A percentile compares a stretch with the other conserved stretches of the same genome.
phyloP scores from a whole-genome alignment of 2,888 invertebrate genomes.

The Cantharis rustica region DNA sequence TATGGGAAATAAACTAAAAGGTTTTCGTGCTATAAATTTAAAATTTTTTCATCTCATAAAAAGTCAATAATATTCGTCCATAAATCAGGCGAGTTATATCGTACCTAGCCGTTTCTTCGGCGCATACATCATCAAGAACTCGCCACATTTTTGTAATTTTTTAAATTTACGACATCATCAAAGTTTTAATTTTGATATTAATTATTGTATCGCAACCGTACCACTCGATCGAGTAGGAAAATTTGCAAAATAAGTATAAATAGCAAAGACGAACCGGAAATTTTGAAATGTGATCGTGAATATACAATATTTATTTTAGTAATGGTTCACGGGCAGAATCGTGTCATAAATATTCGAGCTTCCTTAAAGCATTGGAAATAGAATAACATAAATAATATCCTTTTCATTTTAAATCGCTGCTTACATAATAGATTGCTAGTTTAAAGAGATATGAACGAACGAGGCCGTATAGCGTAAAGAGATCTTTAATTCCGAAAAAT shows the following conservation, averaged over 20 bases:
- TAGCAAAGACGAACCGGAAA: conserved; percentile 5
- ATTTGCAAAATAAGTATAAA: conserved; percentile 7
- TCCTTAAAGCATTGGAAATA: conserved; percentile 17
- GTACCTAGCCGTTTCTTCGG: not conserved
- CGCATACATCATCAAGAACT: not conserved
- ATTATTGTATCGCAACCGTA: conserved; percentile 1
- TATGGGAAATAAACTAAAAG: conserved; percentile 3
- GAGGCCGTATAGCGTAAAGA: not conserved
- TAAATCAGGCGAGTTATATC: not conserved
- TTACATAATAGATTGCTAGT: conserved; percentile 8
- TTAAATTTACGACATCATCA: not conserved
- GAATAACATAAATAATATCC: conserved; percentile 20
- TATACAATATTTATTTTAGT: conserved; percentile 18
- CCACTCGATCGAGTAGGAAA: conserved; percentile 3
- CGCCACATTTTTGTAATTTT: not conserved
- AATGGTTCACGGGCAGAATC: conserved; percentile 14
- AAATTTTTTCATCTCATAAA: not conserved
- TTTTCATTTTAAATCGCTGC: conserved; percentile 16
- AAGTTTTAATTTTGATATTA: not conserved
- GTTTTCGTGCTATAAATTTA: not conserved
- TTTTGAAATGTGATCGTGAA: conserved; percentile 13
- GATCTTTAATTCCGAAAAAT: not conserved
- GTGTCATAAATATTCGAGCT: conserved; percentile 13
- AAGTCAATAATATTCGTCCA: not conserved
- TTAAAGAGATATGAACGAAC: not conserved